phyloP scores from a whole-genome alignment of 1,140 invertebrate species.

The Procambarus clarkii region DNA sequence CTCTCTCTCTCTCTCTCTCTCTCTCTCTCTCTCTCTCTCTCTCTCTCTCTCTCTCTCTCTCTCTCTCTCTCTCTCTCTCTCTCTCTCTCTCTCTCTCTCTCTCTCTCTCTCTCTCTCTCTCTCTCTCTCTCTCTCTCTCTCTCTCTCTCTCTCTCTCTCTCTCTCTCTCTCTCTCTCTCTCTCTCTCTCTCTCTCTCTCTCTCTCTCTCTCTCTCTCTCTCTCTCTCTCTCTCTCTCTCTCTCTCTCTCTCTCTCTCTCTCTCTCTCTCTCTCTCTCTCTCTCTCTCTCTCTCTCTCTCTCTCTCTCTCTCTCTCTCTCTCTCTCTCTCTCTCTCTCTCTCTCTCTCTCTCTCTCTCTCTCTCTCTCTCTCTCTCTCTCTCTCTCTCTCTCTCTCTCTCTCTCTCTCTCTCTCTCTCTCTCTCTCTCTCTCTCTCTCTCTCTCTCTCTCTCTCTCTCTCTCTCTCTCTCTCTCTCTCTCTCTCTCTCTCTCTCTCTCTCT shows the following conservation, averaged over 20 bases:
- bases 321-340: background rate
- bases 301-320: background rate
- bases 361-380: background rate
- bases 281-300: constrained; percentile 5
- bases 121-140: background rate
- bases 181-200: background rate
- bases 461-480: too few relatives aligned
- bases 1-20: too few relatives aligned
- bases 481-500: background rate
- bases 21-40: too few relatives aligned
- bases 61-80: too few relatives aligned
- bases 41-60: too few relatives aligned
- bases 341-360: background rate
- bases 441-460: background rate
- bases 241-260: background rate
- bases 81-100: background rate
- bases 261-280: background rate
- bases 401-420: background rate
- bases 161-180: background rate
- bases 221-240: background rate
- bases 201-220: background rate
- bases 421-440: background rate
- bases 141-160: background rate
- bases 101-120: background rate
- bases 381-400: too few relatives aligned